Evolutionary conservation across 2,888 invertebrate species (phyloP), one percentile per base, ranked within the genome.

Genomic region (Nomada fucata): DNA sequence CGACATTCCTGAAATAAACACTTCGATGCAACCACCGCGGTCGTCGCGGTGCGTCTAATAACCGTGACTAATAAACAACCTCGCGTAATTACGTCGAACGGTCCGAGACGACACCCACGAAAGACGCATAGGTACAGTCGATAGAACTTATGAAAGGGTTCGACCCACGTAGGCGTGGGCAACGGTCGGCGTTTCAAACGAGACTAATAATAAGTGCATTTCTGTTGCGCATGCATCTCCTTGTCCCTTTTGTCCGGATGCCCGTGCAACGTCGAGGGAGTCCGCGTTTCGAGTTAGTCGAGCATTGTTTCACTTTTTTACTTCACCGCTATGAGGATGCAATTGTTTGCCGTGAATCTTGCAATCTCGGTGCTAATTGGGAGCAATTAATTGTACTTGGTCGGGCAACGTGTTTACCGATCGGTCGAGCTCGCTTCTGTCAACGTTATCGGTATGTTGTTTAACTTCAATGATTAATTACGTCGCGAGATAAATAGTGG

Each of bases 1-100:
- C 44, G 44, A 53, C 50, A 42, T 73, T 60, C 53, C 52, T 29
- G 29, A 67, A 59, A 57, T 60, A 18, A 81, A 64, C 52, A n/a
- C 47, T 59, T 74, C 72, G 79, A 86, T 86, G 78, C 79, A 77
- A 73, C 75, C 79, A 76, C 69, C 47, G 76, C 76, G 81, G 76
- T 86, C 84, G 77, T 86, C 83, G 87, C 84, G 80, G 60, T 81
- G 72, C 63, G 73, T 73, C 75, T 89, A 89, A 90, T 88, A 90
- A 87, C 87, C 88, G 84, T 89, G 82, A 75, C 87, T 86, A 86
- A 89, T 86, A 87, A 89, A 85, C 89, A 87, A 89, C 87, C 77
- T 60, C 84, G 73, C 82, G 83, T 87, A 87, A 89, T 89, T 89
- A 87, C 85, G 87, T 89, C 83, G 86, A 85, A 87, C 86, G 89